Percentiles rank a stretch among this genome's conserved stretches.
Conservation (phyloP, 2,888 invertebrate genomes). For the Diplolepis rosae region DNA sequence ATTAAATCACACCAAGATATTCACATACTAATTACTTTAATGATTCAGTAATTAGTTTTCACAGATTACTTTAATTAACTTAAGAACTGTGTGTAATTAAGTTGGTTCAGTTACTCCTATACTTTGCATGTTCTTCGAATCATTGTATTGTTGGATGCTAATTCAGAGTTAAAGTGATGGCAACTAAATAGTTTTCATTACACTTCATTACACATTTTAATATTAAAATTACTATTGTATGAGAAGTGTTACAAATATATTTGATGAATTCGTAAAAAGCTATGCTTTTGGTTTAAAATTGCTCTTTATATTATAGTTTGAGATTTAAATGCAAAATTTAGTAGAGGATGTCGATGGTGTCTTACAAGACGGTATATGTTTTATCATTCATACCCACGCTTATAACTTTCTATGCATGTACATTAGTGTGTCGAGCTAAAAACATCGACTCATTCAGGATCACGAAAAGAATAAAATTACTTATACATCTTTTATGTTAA, state of each 20-base stretch:
- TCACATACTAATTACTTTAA: background rate
- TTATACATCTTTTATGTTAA: too few species aligned
- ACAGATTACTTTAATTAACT: conserved; percentile 6
- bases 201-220: background rate
- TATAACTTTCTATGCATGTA: conserved; percentile 1
- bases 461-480: too few species aligned
- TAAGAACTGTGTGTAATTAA: background rate
- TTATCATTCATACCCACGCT: conserved; percentile 17
- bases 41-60: background rate
- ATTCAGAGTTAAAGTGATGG: background rate
- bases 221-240: background rate
- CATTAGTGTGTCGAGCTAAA: background rate
- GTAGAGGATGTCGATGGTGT: background rate
- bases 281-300: background rate
- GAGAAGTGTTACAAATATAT: background rate
- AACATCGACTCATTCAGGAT: background rate
- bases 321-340: background rate
- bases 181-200: background rate
- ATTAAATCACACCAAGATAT: background rate
- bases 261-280: background rate
- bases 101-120: background rate
- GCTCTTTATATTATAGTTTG: background rate
- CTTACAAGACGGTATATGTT: background rate
- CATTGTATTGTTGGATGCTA: background rate
- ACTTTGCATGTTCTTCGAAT: background rate